Conservation (phyloP, 2,113 vertebrate species). For the Scartelaos histophorus region DNA sequence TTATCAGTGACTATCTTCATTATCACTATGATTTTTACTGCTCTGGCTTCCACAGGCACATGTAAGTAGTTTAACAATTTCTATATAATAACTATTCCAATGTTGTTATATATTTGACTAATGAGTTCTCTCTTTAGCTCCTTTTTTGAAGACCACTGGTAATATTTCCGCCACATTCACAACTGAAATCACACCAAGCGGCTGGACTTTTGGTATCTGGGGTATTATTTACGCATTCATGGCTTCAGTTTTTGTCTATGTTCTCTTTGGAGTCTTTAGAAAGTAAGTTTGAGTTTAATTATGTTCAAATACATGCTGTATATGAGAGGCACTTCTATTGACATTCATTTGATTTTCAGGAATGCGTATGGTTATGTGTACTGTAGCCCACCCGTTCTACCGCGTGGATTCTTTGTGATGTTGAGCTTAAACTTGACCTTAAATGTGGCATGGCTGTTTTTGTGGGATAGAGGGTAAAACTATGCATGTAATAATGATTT, state of each 20-base stretch:
- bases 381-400: slow-evolving; percentile 64
- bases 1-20: slow-evolving; percentile 57
- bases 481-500: background rate
- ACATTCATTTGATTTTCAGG: slow-evolving; percentile 30
- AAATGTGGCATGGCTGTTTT: slow-evolving; percentile 68
- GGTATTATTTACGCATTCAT: slow-evolving; percentile 70
- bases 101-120: background rate
- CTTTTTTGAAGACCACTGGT: slow-evolving; percentile 49
- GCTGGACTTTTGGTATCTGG: slow-evolving; percentile 77
- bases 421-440: slow-evolving; percentile 71
- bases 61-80: slow-evolving; percentile 43
- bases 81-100: too few species aligned
- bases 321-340: background rate
- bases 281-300: slow-evolving; percentile 39
- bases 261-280: slow-evolving; percentile 62
- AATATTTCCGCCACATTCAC: slow-evolving; percentile 61
- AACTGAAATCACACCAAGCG: slow-evolving; percentile 69
- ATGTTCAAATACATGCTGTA: background rate
- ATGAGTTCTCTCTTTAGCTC: slow-evolving; percentile 49
- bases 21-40: slow-evolving; percentile 50
- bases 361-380: slow-evolving; percentile 69
- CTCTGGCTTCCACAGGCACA: slow-evolving; percentile 54
- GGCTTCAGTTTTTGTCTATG: slow-evolving; percentile 51
- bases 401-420: slow-evolving; percentile 60
- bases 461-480: slow-evolving; percentile 75